Conservation (phyloP, 92 coral and sea anemone species). For the Zoanthus sociatus region DNA sequence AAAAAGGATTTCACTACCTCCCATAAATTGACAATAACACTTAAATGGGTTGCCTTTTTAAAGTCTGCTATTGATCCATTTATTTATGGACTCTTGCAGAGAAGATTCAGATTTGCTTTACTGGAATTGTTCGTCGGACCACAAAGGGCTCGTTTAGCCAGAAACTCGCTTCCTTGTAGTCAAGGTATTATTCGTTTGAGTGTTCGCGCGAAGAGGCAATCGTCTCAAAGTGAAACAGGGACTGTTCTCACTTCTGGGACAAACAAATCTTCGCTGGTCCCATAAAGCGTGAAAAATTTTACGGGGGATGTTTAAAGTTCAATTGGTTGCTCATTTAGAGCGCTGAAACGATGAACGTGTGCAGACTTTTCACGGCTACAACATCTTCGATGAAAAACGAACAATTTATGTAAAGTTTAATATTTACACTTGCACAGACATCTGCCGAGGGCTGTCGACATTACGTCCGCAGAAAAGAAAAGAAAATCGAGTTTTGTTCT, state of each 20-base stretch:
- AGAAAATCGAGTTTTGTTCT: too few relatives aligned
- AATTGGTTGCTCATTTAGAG: not conserved
- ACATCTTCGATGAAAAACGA: too few relatives aligned
- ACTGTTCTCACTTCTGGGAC: constrained; percentile 70
- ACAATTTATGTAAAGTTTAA: too few relatives aligned
- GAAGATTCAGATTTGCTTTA: constrained; percentile 89
- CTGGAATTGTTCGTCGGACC: constrained; percentile 81
- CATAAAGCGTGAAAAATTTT: not conserved
- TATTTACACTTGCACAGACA: too few relatives aligned
- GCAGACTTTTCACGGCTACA: too few relatives aligned
- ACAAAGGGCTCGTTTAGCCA: constrained; percentile 83
- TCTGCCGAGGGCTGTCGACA: too few relatives aligned
- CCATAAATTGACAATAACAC: constrained; percentile 71
- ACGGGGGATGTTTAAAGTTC: not conserved
- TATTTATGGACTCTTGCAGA: constrained; percentile 90
- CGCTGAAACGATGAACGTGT: too few relatives aligned
- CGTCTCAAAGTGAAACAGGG: constrained; percentile 84
- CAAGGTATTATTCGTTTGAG: constrained; percentile 67
- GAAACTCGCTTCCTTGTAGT: constrained; percentile 84
- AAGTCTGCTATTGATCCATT: constrained; percentile 94
- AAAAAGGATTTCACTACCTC: constrained; percentile 53
- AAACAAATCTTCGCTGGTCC: constrained; percentile 53
- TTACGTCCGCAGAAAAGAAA: too few relatives aligned
- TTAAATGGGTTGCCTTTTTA: constrained; percentile 90
- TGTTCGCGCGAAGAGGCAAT: constrained; percentile 81